A percentile compares a stretch with the other conserved stretches of the same genome.
These are phyloP conservation scores for Hydrophis major DNA, from an alignment of 2,797 vertebrate species.

Conservation along the genomic window DNA sequence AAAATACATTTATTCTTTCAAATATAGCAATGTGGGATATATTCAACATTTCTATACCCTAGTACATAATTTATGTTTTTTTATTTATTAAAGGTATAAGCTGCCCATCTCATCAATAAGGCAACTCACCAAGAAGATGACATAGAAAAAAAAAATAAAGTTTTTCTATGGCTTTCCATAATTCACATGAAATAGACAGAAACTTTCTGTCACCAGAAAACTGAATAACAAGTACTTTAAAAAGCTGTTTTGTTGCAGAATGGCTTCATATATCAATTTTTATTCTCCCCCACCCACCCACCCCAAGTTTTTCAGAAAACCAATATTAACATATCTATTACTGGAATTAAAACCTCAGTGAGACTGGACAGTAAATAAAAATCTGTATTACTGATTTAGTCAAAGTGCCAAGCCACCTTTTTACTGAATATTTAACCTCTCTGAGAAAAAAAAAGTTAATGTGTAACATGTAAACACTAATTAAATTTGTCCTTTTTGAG, in stretches of 20 bases:
- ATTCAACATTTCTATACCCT: not conserved
- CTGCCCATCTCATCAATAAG: not conserved
- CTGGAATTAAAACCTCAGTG: conserved; percentile 25
- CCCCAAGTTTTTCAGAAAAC: conserved; percentile 14
- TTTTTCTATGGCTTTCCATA: not conserved
- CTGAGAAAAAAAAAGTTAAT: conserved; percentile 56
- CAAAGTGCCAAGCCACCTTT: conserved; percentile 48
- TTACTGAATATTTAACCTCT: conserved; percentile 62
- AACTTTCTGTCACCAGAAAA: not conserved
- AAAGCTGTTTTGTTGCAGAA: conserved; percentile 27
- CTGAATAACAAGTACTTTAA: conserved; percentile 18
- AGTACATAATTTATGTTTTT: not conserved
- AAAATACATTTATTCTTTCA: not conserved
- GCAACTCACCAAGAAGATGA: not conserved
- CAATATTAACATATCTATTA: conserved; percentile 23
- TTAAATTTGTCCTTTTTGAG: conserved; percentile 50
- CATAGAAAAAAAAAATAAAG: not conserved
- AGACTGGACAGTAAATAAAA: not conserved
- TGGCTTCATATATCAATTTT: conserved; percentile 31
- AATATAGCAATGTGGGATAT: not conserved
- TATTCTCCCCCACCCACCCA: not conserved
- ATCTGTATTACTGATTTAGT: conserved; percentile 14
- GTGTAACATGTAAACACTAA: conserved; percentile 50
- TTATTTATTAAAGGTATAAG: not conserved
- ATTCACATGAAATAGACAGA: not conserved